Percentiles rank a stretch among this genome's conserved stretches.
Evolutionary conservation across 2,888 invertebrate genomes (phyloP).

Genomic region (Caenorhabditis sp.): DNA sequence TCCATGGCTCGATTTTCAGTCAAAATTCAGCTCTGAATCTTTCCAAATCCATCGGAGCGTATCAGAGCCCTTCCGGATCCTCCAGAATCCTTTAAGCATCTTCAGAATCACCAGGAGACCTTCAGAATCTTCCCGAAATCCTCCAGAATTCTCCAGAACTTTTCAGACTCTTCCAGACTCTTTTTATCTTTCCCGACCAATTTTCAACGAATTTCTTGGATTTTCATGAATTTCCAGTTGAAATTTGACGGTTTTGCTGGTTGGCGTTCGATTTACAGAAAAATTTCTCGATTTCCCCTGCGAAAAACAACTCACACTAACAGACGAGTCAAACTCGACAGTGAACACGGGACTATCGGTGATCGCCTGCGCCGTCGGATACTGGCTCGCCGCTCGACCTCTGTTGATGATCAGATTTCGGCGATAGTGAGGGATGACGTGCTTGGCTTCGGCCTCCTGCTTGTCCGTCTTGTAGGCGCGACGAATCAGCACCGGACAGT

Average conservation of each 20-base stretch:
- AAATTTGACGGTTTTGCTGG: not conserved
- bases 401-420: slow-evolving; percentile 60
- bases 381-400: slow-evolving; percentile 49
- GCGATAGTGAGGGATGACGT: slow-evolving; percentile 31
- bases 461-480: slow-evolving; percentile 54
- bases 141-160: not conserved
- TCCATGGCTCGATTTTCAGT: too few relatives aligned
- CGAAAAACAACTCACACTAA: slow-evolving; percentile 16
- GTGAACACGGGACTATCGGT: slow-evolving; percentile 70
- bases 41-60: too few relatives aligned
- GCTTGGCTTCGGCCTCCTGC: slow-evolving; percentile 18
- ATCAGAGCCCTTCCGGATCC: too few relatives aligned
- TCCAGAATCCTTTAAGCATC: too few relatives aligned
- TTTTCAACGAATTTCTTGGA: not conserved
- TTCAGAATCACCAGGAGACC: not conserved
- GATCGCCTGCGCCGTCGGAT: slow-evolving; percentile 61
- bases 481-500: slow-evolving; percentile 66
- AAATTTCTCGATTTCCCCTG: not conserved
- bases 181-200: too few relatives aligned
- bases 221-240: not conserved
- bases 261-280: too few relatives aligned
- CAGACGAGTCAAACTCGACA: slow-evolving; percentile 64
- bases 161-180: too few relatives aligned
- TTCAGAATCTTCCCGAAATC: not conserved
- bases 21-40: too few relatives aligned